Conservation (phyloP, 1,140 invertebrate species). For the Grapholita molesta region DNA sequence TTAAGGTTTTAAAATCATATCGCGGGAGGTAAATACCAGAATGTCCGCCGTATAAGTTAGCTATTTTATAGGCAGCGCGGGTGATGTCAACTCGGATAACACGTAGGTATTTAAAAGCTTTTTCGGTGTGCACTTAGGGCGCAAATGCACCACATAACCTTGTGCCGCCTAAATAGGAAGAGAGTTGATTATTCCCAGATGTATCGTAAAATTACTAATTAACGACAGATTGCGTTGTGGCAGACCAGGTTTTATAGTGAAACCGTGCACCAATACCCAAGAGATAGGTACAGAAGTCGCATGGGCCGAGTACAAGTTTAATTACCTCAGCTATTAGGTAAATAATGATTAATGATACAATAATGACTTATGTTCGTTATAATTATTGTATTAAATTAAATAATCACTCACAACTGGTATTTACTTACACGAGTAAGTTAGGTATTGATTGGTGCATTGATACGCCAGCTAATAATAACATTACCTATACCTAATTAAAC, state of each 20-base stretch:
- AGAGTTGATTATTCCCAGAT: conserved; percentile 51
- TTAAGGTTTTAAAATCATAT: conserved; percentile 6
- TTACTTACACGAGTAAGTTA: no score
- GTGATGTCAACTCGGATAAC: neutral
- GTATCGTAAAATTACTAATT: conserved; percentile 73
- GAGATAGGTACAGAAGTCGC: no score
- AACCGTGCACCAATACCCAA: conserved; percentile 41
- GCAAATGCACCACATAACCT: conserved; percentile 28
- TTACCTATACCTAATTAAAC: no score
- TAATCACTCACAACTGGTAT: no score
- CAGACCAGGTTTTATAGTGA: conserved; percentile 53
- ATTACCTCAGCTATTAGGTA: no score
- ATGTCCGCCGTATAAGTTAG: conserved; percentile 6
- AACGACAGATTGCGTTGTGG: conserved; percentile 57
- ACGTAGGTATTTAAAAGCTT: conserved; percentile 3
- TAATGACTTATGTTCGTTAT: no score
- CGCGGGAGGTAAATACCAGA: conserved; percentile 7
- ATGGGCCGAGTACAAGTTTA: conserved; percentile 26
- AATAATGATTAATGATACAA: no score
- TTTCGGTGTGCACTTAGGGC: conserved; percentile 39
- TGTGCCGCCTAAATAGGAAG: conserved; percentile 32
- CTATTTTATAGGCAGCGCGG: neutral
- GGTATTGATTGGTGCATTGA: no score
- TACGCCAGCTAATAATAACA: no score
- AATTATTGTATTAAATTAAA: no score